Base-by-base conservation (phyloP, 37 sponge, comb jelly and placozoan genomes). In the Halichondria panicea region DNA sequence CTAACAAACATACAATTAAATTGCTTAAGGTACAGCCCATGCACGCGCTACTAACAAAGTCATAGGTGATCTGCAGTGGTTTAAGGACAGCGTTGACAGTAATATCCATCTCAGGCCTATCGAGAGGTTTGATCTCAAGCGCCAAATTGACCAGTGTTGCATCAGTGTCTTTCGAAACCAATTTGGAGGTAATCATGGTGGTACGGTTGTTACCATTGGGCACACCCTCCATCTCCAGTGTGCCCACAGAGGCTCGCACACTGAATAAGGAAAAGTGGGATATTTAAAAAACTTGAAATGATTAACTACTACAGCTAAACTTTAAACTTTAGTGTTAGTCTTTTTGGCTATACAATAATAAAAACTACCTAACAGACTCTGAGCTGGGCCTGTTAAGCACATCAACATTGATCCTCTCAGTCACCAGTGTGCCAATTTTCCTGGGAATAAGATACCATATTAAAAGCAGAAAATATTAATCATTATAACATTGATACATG, bases 21-120 rank as follows among this genome's bases (percentile, higher is more conserved):
- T n/a, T n/a, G n/a, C n/a, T n/a, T n/a, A n/a, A n/a, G n/a, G n/a
- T n/a, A n/a, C n/a, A n/a, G n/a, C n/a, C n/a, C n/a, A n/a, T n/a
- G n/a, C 50, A 45, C 57, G n/a, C 28, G 15, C 9, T 40, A 65
- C 90, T 71, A 44, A 90, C 91, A 64, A 68, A 84, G 72, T 90
- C 86, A 77, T 84, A 90, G 30, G 75, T 85, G 55, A 90, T 75
- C 61, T 81, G 62, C 32, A 90, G 41, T 12, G 91, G 91, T 59
- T 41, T 50, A 30, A 87, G 74, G 15, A 45, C 30, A 37, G 86
- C 86, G 21, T 58, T 71, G 36, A 90, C 61, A 4, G 39, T 44
- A 1, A 90, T 11, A 36, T 80, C 86, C 63, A 71, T 73, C 38
- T 80, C 75, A 0, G 74, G 68, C 18, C 62, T 55, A 22, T 85